These are phyloP conservation scores for Lottia scabra DNA, from an alignment of 2,888 invertebrate species.

Conservation along the genomic window DNA sequence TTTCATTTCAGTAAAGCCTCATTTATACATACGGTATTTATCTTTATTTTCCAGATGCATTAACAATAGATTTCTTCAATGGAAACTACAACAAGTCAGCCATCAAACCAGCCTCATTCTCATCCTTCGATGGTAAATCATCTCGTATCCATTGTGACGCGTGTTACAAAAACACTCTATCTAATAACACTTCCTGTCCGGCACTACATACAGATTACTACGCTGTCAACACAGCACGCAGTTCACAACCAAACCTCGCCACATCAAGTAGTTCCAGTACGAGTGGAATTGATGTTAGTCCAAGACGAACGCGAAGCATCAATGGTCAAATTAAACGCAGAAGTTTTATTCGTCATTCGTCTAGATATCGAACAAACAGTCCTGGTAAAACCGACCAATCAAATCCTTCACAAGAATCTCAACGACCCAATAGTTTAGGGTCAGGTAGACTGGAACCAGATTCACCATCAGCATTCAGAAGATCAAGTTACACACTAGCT, in stretches of 20 bases:
- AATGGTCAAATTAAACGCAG: conserved; percentile 28
- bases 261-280: conserved; percentile 53
- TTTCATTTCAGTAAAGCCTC: too few relatives aligned
- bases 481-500: conserved; percentile 38
- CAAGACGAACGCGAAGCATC: conserved; percentile 35
- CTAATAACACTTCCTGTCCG: conserved; percentile 22
- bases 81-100: conserved; percentile 24
- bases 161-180: conserved; percentile 6
- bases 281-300: conserved; percentile 42
- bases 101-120: conserved; percentile 4
- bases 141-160: conserved; percentile 7
- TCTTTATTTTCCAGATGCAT: conserved; percentile 44
- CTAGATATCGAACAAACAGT: not conserved
- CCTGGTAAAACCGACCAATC: not conserved
- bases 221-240: not conserved
- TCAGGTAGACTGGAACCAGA: not conserved
- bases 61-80: conserved; percentile 47
- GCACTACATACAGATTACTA: conserved; percentile 14
- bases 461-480: conserved; percentile 16
- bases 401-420: not conserved
- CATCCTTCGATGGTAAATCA: conserved; percentile 6
- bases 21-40: too few relatives aligned
- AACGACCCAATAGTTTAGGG: not conserved
- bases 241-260: conserved; percentile 26
- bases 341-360: conserved; percentile 31